Percentiles rank a stretch among this genome's conserved stretches.
phyloP scores from a whole-genome alignment of 2,797 vertebrate species.

The Rhadinocentrus ornatus region DNA sequence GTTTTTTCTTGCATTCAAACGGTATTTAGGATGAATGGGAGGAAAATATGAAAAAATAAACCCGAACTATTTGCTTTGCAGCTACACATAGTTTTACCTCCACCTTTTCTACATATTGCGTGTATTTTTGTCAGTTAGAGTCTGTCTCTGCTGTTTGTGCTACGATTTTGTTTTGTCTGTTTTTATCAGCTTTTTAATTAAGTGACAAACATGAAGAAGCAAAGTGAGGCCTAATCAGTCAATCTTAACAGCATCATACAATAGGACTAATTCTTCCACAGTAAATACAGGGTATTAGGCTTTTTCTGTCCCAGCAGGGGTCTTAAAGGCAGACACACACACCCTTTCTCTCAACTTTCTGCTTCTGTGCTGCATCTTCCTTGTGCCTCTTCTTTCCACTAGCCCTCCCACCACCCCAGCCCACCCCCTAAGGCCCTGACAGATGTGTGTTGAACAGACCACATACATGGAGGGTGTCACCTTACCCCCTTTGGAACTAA shows the following conservation, averaged over 20 bases:
- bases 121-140: neutral
- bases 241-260: slow-evolving; percentile 56
- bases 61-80: neutral
- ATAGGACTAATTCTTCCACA: slow-evolving; percentile 67
- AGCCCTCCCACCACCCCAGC: slow-evolving; percentile 67
- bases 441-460: slow-evolving; percentile 97
- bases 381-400: slow-evolving; percentile 45
- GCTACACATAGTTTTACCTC: neutral
- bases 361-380: slow-evolving; percentile 48
- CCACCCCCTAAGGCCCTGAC: slow-evolving; percentile 88
- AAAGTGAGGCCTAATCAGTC: slow-evolving; percentile 15
- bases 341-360: slow-evolving; percentile 34
- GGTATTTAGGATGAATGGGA: neutral
- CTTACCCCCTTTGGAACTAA: slow-evolving; percentile 96
- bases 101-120: neutral
- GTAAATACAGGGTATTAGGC: slow-evolving; percentile 75
- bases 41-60: neutral
- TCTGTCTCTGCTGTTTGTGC: neutral
- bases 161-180: slow-evolving; percentile 8
- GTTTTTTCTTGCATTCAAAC: neutral
- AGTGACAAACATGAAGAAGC: slow-evolving; percentile 42
- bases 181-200: slow-evolving; percentile 21
- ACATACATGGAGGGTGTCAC: slow-evolving; percentile 98
- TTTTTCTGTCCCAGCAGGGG: slow-evolving; percentile 81
- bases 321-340: slow-evolving; percentile 52